phyloP scores from a whole-genome alignment of 2,113 vertebrate genomes.

The Astur gentilis region DNA sequence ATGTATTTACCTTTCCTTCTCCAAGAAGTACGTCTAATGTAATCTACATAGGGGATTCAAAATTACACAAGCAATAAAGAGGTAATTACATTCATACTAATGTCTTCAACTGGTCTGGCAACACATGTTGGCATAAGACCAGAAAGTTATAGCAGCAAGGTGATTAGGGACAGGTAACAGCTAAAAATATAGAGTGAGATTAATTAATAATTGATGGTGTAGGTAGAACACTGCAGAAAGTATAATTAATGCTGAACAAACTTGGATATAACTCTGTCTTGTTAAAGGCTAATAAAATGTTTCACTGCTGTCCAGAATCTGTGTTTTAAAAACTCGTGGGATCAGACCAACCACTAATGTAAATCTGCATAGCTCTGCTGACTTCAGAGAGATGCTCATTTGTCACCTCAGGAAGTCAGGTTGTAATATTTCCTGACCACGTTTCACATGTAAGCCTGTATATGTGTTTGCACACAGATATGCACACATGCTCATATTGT shows the following conservation, averaged over 20 bases:
- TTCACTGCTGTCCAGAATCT: background rate
- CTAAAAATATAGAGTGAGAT: constrained; percentile 47
- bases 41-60: constrained; percentile 2
- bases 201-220: constrained; percentile 66
- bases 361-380: background rate
- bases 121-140: constrained; percentile 25
- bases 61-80: constrained; percentile 61
- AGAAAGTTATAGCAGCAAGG: constrained; percentile 42
- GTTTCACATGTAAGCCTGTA: rapidly evolving
- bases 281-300: constrained; percentile 45
- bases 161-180: constrained; percentile 63
- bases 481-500: rapidly evolving
- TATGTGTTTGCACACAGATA: too few relatives aligned
- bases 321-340: background rate
- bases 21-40: constrained; percentile 18
- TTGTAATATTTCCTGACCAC: background rate
- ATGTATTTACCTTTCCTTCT: constrained; percentile 40
- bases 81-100: constrained; percentile 58
- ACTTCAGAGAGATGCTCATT: background rate
- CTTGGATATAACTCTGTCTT: constrained; percentile 18
- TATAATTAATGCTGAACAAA: constrained; percentile 41
- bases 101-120: constrained; percentile 46
- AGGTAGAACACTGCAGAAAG: constrained; percentile 47
- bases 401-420: background rate
- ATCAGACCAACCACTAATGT: background rate